Evolutionary conservation across 2,888 invertebrate genomes (phyloP).

Genomic region (Andrena hattorfiana): DNA sequence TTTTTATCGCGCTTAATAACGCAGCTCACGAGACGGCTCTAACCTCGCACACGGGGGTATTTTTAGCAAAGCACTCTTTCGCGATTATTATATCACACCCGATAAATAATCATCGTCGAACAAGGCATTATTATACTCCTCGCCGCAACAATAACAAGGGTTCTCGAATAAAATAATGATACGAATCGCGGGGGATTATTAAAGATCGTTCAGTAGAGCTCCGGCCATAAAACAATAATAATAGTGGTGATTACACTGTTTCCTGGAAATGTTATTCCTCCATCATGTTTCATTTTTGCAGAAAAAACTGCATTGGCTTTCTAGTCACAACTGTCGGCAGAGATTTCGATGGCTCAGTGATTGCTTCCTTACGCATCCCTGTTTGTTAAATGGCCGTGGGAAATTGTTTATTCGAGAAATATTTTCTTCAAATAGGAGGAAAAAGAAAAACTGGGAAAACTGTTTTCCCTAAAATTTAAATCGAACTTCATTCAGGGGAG

Average conservation of each 20-base stretch:
- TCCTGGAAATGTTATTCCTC: slow-evolving; percentile 27
- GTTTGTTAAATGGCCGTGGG: neutral
- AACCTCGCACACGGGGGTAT: slow-evolving; percentile 10
- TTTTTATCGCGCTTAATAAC: slow-evolving; percentile 45
- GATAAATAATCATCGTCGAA: slow-evolving; percentile 52
- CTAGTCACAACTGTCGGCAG: slow-evolving; percentile 3
- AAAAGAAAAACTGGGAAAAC: neutral
- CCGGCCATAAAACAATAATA: slow-evolving; percentile 28
- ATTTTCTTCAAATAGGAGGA: neutral
- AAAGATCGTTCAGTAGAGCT: slow-evolving; percentile 12
- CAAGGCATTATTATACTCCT: slow-evolving; percentile 23
- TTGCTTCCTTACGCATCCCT: slow-evolving; percentile 34
- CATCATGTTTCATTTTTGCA: neutral
- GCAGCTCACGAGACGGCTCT: slow-evolving; percentile 16
- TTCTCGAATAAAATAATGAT: slow-evolving; percentile 1
- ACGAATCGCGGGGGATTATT: slow-evolving; percentile 11
- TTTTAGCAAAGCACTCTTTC: slow-evolving; percentile 29
- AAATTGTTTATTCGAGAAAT: neutral
- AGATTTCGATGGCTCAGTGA: slow-evolving; percentile 21
- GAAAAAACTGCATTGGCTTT: slow-evolving; percentile 45
- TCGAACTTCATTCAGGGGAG: neutral
- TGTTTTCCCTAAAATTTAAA: neutral
- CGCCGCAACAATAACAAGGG: slow-evolving; percentile 14
- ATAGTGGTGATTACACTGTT: slow-evolving; percentile 5
- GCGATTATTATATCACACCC: slow-evolving; percentile 52